A percentile compares a stretch with the other conserved stretches of the same genome.
Evolutionary conservation across 1,140 invertebrate genomes (phyloP).

Genomic region (Drosophila sulfurigaster): DNA sequence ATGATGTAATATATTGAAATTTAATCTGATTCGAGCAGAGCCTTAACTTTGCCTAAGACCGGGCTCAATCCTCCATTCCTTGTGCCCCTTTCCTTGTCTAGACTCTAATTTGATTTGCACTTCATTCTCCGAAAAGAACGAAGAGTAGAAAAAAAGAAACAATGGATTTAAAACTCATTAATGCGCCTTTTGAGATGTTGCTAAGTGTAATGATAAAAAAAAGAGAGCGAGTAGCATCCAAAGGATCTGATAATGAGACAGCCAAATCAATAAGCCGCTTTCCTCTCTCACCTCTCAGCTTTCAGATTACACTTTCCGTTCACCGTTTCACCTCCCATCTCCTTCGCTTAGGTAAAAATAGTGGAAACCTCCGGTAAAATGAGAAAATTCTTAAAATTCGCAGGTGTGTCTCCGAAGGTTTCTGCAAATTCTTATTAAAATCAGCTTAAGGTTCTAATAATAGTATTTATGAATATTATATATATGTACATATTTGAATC

Average conservation of each 20-base stretch:
- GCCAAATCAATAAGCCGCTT: constrained; percentile 27
- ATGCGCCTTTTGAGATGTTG: constrained; percentile 17
- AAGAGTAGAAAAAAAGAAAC: constrained; percentile 5
- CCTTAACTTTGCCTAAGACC: constrained; percentile 14
- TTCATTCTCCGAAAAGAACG: background rate
- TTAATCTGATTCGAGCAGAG: constrained; percentile 61
- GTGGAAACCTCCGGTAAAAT: background rate
- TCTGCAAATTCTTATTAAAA: background rate
- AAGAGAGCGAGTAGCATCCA: background rate
- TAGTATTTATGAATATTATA: background rate
- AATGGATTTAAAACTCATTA: constrained; percentile 51
- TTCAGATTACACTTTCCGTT: background rate
- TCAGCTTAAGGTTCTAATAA: background rate
- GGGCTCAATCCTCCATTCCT: background rate
- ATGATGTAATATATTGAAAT: constrained; percentile 71
- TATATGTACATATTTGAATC: background rate
- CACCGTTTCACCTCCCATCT: background rate
- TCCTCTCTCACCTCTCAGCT: background rate
- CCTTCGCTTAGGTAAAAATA: constrained; percentile 1
- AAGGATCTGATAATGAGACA: constrained; percentile 9
- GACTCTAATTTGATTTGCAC: constrained; percentile 23
- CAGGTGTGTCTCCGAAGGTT: background rate
- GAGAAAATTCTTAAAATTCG: background rate
- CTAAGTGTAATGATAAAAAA: constrained; percentile 19
- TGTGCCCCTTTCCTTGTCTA: background rate